phyloP scores from a whole-genome alignment of 2,888 invertebrate genomes.

The Stegophylla sp. region DNA sequence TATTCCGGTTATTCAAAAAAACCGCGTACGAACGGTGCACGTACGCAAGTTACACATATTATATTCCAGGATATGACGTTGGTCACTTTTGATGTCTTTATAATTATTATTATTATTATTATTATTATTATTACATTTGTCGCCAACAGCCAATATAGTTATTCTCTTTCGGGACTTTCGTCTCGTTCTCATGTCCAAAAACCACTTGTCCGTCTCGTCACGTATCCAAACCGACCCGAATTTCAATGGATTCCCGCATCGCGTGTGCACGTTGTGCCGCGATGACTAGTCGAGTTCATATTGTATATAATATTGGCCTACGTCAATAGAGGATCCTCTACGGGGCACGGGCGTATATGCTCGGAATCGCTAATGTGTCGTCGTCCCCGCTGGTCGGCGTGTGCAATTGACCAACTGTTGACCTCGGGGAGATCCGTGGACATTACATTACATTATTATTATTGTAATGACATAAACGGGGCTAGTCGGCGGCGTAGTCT shows the following conservation, averaged over 20 bases:
- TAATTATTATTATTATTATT: too few relatives aligned
- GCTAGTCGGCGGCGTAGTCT: not conserved
- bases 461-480: too few relatives aligned
- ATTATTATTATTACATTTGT: too few relatives aligned
- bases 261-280: not conserved
- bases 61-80: conserved; percentile 16
- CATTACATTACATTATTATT: not conserved
- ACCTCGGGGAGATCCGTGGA: conserved; percentile 29
- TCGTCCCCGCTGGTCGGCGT: not conserved
- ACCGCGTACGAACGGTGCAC: not conserved
- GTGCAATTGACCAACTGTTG: conserved; percentile 36
- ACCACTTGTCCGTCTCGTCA: conserved; percentile 43
- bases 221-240: conserved; percentile 45
- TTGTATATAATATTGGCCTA: too few relatives aligned
- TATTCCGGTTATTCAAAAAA: too few relatives aligned
- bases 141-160: not conserved
- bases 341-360: not conserved
- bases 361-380: conserved; percentile 21
- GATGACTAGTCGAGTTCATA: conserved; percentile 34
- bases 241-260: conserved; percentile 40
- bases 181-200: not conserved
- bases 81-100: not conserved
- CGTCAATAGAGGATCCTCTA: conserved; percentile 4
- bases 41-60: not conserved
- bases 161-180: not conserved